Evolutionary conservation across 1,140 invertebrate species (phyloP).

Genomic region (Hyphantria cunea): DNA sequence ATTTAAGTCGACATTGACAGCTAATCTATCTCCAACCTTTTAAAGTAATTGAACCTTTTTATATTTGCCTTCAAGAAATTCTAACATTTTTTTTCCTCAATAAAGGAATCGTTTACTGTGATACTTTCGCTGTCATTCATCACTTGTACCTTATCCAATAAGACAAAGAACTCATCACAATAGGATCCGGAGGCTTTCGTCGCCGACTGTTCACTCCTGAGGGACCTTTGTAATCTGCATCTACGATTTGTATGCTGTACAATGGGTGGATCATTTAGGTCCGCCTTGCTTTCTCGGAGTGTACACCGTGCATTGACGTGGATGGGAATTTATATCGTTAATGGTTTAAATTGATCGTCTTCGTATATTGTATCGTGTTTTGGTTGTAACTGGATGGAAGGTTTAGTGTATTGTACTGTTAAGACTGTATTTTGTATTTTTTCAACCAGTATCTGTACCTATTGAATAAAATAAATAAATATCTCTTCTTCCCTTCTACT

Average conservation of each 20-base stretch:
- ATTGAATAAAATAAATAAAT: too few species aligned
- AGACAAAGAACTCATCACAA: constrained; percentile 36
- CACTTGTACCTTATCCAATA: constrained; percentile 35
- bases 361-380: too few species aligned
- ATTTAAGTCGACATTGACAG: constrained; percentile 19
- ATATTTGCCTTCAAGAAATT: constrained; percentile 28
- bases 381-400: too few species aligned
- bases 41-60: constrained; percentile 29
- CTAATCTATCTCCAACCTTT: constrained; percentile 28
- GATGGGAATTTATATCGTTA: constrained; percentile 6
- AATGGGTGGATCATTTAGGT: constrained; percentile 35
- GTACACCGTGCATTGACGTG: constrained; percentile 12
- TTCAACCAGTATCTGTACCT: too few species aligned
- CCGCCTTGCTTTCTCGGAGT: neutral
- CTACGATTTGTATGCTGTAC: constrained; percentile 34
- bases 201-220: constrained; percentile 24
- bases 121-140: constrained; percentile 29
- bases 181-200: constrained; percentile 29
- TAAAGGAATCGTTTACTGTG: constrained; percentile 28
- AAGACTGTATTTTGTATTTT: too few species aligned
- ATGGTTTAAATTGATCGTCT: too few species aligned
- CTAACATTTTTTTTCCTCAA: constrained; percentile 30
- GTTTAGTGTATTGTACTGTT: too few species aligned
- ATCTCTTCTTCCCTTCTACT: too few species aligned
- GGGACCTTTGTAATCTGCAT: constrained; percentile 34